Conservation (phyloP, 2,797 vertebrate genomes). For the Emys orbicularis region DNA sequence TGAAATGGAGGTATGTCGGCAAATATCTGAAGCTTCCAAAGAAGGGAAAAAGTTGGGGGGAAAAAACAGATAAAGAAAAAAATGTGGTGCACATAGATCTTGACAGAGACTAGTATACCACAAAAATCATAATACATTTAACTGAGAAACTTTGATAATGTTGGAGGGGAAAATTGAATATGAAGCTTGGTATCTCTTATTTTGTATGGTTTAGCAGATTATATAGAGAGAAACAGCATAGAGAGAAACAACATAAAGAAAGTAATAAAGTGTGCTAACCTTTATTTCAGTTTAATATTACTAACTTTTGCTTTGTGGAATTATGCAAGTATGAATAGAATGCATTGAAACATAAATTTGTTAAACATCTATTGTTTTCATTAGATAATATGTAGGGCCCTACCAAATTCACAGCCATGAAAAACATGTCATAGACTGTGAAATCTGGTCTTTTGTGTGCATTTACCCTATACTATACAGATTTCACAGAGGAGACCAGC, state of each 20-base stretch:
- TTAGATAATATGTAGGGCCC: neutral
- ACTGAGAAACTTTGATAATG: neutral
- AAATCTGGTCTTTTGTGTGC: too few species aligned
- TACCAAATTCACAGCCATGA: too few species aligned
- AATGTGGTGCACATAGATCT: neutral
- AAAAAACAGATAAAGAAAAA: neutral
- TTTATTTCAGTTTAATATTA: neutral
- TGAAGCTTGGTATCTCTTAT: neutral
- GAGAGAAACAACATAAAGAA: neutral
- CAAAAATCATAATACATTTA: neutral
- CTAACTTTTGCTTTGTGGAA: neutral
- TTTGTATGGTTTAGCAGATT: neutral
- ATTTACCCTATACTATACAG: too few species aligned
- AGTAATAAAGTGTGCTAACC: neutral
- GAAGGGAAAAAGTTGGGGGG: neutral
- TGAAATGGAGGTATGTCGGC: accelerated
- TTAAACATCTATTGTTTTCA: slow-evolving; percentile 38
- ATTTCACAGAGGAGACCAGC: too few species aligned
- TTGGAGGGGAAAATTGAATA: neutral
- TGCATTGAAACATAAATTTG: neutral
- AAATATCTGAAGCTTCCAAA: slow-evolving; percentile 14
- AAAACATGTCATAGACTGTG: too few species aligned
- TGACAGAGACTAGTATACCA: neutral
- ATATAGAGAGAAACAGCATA: neutral
- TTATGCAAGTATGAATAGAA: slow-evolving; percentile 3